Conservation (phyloP, 2,888 invertebrate genomes). For the Caenorhabditis sp. region DNA sequence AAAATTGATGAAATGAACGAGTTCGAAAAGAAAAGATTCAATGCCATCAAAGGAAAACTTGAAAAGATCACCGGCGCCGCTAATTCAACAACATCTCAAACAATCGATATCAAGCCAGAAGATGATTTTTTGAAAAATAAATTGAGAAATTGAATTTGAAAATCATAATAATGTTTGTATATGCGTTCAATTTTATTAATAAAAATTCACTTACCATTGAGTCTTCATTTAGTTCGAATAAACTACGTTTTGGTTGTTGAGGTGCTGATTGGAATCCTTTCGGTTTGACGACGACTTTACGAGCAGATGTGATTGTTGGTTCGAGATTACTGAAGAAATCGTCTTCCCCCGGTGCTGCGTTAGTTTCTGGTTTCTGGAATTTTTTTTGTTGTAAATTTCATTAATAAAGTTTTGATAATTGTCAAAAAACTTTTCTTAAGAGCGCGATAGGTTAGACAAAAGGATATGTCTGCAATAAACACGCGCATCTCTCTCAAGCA, state of each 20-base stretch:
- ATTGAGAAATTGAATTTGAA: background rate
- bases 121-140: constrained; percentile 37
- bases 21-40: constrained; percentile 43
- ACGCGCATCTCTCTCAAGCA: no score
- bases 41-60: constrained; percentile 47
- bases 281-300: constrained; percentile 53
- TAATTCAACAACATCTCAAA: constrained; percentile 21
- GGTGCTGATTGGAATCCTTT: constrained; percentile 15
- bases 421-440: no score
- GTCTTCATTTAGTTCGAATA: constrained; percentile 48
- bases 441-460: background rate
- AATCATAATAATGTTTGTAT: background rate
- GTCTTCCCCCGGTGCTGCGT: constrained; percentile 30
- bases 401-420: no score
- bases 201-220: constrained; percentile 22
- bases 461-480: no score
- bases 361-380: constrained; percentile 24
- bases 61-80: constrained; percentile 23
- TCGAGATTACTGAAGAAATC: constrained; percentile 64
- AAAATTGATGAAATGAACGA: constrained; percentile 52
- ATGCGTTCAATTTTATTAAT: constrained; percentile 4
- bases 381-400: background rate
- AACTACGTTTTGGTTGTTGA: constrained; percentile 24
- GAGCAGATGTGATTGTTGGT: constrained; percentile 62
- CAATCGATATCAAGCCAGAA: constrained; percentile 22